Base-by-base conservation (phyloP, 2,888 invertebrate species). In the Choristoneura rosaceana region DNA sequence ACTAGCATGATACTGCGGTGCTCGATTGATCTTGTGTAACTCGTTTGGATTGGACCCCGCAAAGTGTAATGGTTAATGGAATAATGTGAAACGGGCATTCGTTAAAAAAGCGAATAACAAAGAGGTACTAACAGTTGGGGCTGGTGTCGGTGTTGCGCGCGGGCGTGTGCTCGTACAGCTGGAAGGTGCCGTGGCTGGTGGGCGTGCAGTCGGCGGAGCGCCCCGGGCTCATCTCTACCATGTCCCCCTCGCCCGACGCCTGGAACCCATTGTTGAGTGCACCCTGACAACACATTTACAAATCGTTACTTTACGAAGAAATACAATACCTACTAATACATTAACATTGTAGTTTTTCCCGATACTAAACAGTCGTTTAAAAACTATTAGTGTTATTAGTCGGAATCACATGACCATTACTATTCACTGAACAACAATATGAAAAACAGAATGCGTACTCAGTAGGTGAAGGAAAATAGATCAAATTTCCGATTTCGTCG, bases 141-240 rank as follows among this genome's bases (percentile, higher is more conserved):
- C 87, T 90, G 2, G 87, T 86, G 61, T 83, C 83, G 45, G 89
- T 87, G 74, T 84, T 85, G 55, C 62, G 52, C 5, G 17, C 82
- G 5, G 85, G 85, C 47, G 83, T 77, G 77, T 91, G 90, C 70
- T 93, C 93, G 81, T 92, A 92, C 1, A 93, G 84, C 74, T 92
- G 91, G 79, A 93, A 93, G 55, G 93, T 93, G 61, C 93, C 93
- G 84, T 93, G 93, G 80, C 81, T 90, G 61, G 93, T 92, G 41
- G 93, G 93, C 3, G 91, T 89, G 50, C 85, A 82, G 74, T 86
- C 87, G 2, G 84, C 84, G 33, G 86, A 84, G 71, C 85, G 87
- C 74, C 88, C 88, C 73, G 88, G 81, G 12, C 87, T 88, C 4
- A 90, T 84, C 12, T 88, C 89, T 70, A 91, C 90, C 88, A 90